Evolutionary conservation across 2,113 vertebrate species (phyloP).

Genomic region (Etheostoma cragini): DNA sequence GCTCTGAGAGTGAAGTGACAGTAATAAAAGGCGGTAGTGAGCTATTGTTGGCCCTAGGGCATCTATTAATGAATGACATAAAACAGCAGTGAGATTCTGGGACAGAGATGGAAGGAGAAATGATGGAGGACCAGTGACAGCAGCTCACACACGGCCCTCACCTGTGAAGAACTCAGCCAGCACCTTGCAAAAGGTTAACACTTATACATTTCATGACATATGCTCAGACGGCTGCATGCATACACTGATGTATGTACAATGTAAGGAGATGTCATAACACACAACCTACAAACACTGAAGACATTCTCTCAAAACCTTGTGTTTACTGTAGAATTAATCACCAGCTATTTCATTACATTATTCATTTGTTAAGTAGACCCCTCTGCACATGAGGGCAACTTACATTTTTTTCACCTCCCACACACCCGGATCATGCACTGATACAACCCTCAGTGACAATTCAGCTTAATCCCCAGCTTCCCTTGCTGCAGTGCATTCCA

Average conservation of each 20-base stretch:
- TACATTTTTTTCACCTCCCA: slow-evolving; percentile 46
- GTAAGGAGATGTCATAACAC: slow-evolving; percentile 39
- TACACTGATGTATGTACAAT: background rate
- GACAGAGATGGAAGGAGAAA: slow-evolving; percentile 41
- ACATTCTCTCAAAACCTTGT: slow-evolving; percentile 56
- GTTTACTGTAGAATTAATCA: slow-evolving; percentile 71
- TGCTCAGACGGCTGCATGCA: slow-evolving; percentile 3
- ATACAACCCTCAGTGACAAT: slow-evolving; percentile 64
- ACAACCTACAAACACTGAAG: slow-evolving; percentile 39
- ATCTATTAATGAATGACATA: slow-evolving; percentile 83
- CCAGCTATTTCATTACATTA: slow-evolving; percentile 65
- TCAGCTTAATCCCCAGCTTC: slow-evolving; percentile 49
- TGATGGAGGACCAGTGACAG: slow-evolving; percentile 80
- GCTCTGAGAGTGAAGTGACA: slow-evolving; percentile 73
- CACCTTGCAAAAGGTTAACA: slow-evolving; percentile 15
- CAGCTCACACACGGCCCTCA: slow-evolving; percentile 62
- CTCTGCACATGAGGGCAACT: slow-evolving; percentile 60
- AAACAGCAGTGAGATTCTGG: slow-evolving; percentile 73
- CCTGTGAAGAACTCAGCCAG: slow-evolving; percentile 56
- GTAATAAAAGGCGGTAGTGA: slow-evolving; percentile 81
- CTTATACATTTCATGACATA: slow-evolving; percentile 10
- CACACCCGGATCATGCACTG: slow-evolving; percentile 47
- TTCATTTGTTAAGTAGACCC: slow-evolving; percentile 71
- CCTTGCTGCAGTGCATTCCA: slow-evolving; percentile 42
- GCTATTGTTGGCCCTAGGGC: slow-evolving; percentile 82